These are phyloP conservation scores for Melanotaenia maccullochi DNA, from an alignment of 2,797 vertebrate genomes.

Conservation along the genomic window DNA sequence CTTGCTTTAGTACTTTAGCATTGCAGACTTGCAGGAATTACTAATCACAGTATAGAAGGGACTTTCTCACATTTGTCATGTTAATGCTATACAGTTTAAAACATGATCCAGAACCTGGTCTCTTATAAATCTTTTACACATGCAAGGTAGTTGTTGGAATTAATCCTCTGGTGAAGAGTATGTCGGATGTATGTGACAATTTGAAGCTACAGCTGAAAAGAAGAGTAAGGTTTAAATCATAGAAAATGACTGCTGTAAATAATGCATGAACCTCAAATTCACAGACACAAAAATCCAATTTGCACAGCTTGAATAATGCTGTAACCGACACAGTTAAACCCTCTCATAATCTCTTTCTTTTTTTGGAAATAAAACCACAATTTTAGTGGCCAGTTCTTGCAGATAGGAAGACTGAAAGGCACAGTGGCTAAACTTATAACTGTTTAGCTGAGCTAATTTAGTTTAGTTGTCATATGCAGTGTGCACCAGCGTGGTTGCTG, in stretches of 20 bases:
- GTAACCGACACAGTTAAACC: slow-evolving; percentile 12
- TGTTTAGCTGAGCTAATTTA: slow-evolving; percentile 16
- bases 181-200: slow-evolving; percentile 30
- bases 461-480: slow-evolving; percentile 4
- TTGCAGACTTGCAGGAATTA: slow-evolving; percentile 8
- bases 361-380: neutral
- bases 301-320: slow-evolving; percentile 5
- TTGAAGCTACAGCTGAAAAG: slow-evolving; percentile 28
- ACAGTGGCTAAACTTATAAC: slow-evolving; percentile 3
- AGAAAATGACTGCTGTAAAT: slow-evolving; percentile 36
- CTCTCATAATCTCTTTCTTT: slow-evolving; percentile 7
- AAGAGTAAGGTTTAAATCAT: slow-evolving; percentile 32
- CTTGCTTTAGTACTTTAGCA: neutral
- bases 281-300: slow-evolving; percentile 32
- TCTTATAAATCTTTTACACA: slow-evolving; percentile 7
- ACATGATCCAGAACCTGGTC: neutral
- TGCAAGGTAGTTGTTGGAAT: slow-evolving; percentile 8
- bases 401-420: neutral
- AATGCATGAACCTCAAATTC: slow-evolving; percentile 47
- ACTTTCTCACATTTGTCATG: slow-evolving; percentile 13
- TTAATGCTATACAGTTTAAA: slow-evolving; percentile 5
- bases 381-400: slow-evolving; percentile 2
- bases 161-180: slow-evolving; percentile 2
- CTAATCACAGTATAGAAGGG: slow-evolving; percentile 10
- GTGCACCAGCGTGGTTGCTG: neutral